Percentiles rank a stretch among this genome's conserved stretches.
Conservation (phyloP, 1,140 invertebrate genomes). For the Sweltsa coloradensis region DNA sequence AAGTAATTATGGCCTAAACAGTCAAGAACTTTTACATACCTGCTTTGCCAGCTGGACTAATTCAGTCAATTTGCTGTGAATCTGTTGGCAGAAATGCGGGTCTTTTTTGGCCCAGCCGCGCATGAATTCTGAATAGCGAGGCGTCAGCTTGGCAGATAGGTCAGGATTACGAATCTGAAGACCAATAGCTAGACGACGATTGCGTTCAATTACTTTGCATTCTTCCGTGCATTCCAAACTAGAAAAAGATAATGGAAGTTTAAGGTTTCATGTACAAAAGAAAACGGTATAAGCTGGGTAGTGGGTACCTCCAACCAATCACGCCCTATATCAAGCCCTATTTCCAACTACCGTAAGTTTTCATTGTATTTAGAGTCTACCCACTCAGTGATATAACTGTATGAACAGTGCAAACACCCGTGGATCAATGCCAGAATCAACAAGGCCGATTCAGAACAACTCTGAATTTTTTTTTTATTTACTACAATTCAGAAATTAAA, state of each 20-base stretch:
- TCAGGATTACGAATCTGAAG: conserved; percentile 86
- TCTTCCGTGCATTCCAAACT: conserved; percentile 88
- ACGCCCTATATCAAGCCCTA: no score
- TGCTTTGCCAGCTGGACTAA: conserved; percentile 81
- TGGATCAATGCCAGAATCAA: no score
- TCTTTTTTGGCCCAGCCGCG: conserved; percentile 76
- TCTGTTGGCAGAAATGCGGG: conserved; percentile 61
- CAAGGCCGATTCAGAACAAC: no score
- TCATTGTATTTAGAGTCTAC: no score
- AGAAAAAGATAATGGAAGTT: conserved; percentile 20
- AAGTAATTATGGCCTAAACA: no score
- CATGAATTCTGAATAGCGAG: conserved; percentile 77
- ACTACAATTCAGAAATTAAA: no score
- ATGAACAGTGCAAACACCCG: no score
- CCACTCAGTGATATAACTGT: no score
- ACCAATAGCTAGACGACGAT: conserved; percentile 73
- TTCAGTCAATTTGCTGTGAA: conserved; percentile 75
- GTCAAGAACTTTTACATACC: no score
- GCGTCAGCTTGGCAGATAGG: conserved; percentile 60
- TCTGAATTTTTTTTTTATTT: no score
- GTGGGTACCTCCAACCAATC: neutral
- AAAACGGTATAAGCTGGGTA: conserved; percentile 12
- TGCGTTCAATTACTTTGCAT: conserved; percentile 75
- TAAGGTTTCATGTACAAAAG: conserved; percentile 4
- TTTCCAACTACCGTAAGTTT: neutral